Base-by-base conservation (phyloP, 1,140 invertebrate species). In the Diabrotica virgifera region DNA sequence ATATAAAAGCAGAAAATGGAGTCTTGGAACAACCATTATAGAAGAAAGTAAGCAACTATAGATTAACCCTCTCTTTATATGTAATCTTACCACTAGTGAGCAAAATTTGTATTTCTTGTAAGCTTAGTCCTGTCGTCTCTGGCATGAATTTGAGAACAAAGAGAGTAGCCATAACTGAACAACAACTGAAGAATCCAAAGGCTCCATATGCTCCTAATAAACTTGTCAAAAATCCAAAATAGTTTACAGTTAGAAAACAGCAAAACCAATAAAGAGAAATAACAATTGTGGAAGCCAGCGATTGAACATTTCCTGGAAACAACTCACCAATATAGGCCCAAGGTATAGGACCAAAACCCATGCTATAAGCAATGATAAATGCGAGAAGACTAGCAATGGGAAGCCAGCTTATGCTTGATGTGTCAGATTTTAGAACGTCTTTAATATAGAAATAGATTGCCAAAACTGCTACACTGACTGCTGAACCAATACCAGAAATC, bases 251-350 rank as follows among this genome's bases (percentile, higher is more conserved):
- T 35, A 95, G 61, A 76, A 95, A 96, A 0, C 86, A 90, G 51
- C 91, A 79, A 0, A 85, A 73, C 93, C 93, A 96, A 72, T 91
- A 94, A 62, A 86, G 83, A 40, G 86, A 86, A 0, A 91, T 88
- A 0, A 90, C 89, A 5, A 92, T 82, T 0, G 89, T 87, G 1
- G 89, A 88, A 2, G 91, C 92, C 4, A 85, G 80, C 0, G 90
- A 88, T 75, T 92, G 90, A 2, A 92, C 86, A 69, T 89, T 86
- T 0, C 87, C 81, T 2, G 93, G 87, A 70, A 94, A 91, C 69
- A 95, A 85, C 79, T 96, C 91, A 2, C 88, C 89, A 84, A 94
- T 89, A 36, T 96, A 85, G 1, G 92, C 86, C 91, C 92, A 94
- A 0, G 92, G 91, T 9, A 95, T 79, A 0, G 93, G 91, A 0